Percentiles rank a stretch among this genome's conserved stretches.
phyloP scores from a whole-genome alignment of 1,140 invertebrate genomes.

The Heliothis subflexa region DNA sequence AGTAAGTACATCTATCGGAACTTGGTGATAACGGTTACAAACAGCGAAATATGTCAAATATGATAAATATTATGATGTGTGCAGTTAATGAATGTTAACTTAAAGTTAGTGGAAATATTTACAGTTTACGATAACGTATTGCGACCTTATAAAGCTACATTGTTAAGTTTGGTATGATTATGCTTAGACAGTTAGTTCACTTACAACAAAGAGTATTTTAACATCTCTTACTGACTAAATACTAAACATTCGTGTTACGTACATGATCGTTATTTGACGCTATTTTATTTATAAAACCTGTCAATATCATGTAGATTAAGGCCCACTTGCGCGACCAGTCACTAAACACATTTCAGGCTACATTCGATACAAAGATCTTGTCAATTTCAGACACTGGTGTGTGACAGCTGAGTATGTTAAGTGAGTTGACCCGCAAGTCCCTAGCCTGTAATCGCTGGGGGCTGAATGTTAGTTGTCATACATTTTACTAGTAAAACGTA shows the following conservation, averaged over 20 bases:
- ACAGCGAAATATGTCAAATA: neutral
- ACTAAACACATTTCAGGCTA: too few species aligned
- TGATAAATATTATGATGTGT: conserved; percentile 16
- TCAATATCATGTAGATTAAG: neutral
- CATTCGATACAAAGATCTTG: too few species aligned
- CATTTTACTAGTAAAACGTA: conserved; percentile 7
- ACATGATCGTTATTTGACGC: conserved; percentile 19
- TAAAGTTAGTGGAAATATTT: conserved; percentile 51
- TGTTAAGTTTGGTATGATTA: conserved; percentile 67
- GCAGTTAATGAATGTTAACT: neutral
- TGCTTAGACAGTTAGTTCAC: conserved; percentile 28
- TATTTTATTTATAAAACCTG: conserved; percentile 22
- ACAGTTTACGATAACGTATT: conserved; percentile 50
- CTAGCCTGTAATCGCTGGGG: too few species aligned
- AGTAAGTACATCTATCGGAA: neutral
- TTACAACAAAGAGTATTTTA: conserved; percentile 17
- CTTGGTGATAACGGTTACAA: neutral
- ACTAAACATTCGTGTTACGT: conserved; percentile 31
- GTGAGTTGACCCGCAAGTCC: too few species aligned
- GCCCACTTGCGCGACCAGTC: too few species aligned
- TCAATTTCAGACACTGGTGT: too few species aligned
- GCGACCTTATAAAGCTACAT: conserved; percentile 55
- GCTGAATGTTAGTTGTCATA: conserved; percentile 1
- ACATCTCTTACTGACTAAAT: conserved; percentile 12
- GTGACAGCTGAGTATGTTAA: too few species aligned